Base-by-base conservation (phyloP, 2,113 vertebrate species). In the Aldabrachelys gigantea region DNA sequence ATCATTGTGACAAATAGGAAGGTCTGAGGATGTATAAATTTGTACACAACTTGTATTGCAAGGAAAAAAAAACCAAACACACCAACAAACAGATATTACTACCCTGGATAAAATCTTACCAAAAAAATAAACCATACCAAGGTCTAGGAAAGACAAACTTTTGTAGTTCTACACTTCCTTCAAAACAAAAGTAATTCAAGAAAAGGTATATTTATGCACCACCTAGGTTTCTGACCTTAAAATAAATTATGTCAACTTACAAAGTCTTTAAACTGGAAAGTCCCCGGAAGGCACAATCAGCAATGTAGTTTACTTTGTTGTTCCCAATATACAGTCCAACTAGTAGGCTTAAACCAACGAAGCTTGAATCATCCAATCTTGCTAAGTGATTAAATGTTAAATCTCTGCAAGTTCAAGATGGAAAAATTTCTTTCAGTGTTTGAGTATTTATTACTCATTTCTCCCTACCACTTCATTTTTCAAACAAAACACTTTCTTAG, bases 251-350 rank as follows among this genome's bases (percentile, higher is more conserved):
- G 90, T 95, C 87, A 97, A 99, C 99, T 99, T 98, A 99, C 99
- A 99, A 96, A 92, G 97, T 99, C 97, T 99, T 98, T 83, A 99
- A 98, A 98, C 98, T 98, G 93, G 98, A 98, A 92, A 99, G 99
- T 59, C 99, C 99, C 69, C 98, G 98, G 96, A 99, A 99, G 89
- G 99, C 99, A 94, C 99, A 99, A 93, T 99, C 99, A 3, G 99
- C 99, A 75, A 99, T 99, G 96, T 99, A 99, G 98, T 98, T 99
- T 85, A 99, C 98, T 82, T 97, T 98, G 98, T 99, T 99, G 98
- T 99, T 98, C 49, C 99, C 99, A 9, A 99, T 97, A 94, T 98
- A 98, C 76, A 99, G 98, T 89, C 98, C 98, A 78, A 99, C 98
- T 88, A 99, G 98, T 78, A 99, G 92, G 4, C 98, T 99, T 93